Conservation (phyloP, 2,888 invertebrate genomes). For the Philonicus albiceps region DNA sequence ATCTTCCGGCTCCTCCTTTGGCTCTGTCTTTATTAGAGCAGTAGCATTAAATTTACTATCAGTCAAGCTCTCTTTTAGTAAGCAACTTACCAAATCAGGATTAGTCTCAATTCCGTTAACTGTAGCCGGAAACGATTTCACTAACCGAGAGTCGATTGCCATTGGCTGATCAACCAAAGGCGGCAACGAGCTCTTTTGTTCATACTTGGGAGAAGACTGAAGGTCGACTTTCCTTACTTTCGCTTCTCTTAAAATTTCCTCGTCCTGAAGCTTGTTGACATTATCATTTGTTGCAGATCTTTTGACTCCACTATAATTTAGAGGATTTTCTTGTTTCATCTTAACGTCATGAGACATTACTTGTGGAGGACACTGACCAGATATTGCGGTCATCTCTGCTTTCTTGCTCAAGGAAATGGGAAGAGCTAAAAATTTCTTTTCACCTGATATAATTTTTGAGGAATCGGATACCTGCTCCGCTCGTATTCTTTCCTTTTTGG, state of each 20-base stretch:
- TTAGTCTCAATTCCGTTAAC: constrained; percentile 77
- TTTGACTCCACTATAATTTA: constrained; percentile 42
- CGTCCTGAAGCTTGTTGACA: constrained; percentile 12
- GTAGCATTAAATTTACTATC: constrained; percentile 51
- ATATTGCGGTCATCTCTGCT: neutral
- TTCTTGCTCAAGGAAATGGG: neutral
- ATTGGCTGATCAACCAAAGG: constrained; percentile 32
- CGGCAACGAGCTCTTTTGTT: constrained; percentile 16
- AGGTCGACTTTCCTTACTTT: constrained; percentile 48
- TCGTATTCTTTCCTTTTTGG: constrained; percentile 61
- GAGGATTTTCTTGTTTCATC: constrained; percentile 27
- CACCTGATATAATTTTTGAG: constrained; percentile 1
- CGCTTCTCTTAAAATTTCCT: constrained; percentile 43
- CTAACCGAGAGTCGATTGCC: constrained; percentile 19
- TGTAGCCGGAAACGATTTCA: constrained; percentile 44
- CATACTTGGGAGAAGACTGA: constrained; percentile 39
- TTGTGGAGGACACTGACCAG: neutral
- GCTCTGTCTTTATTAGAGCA: constrained; percentile 37
- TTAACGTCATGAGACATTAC: constrained; percentile 34
- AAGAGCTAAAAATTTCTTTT: neutral
- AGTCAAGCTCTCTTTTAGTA: constrained; percentile 71
- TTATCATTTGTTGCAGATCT: constrained; percentile 12
- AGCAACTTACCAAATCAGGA: constrained; percentile 74
- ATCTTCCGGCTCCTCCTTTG: constrained; percentile 9
- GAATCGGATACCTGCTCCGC: neutral